phyloP scores from a whole-genome alignment of 2,797 vertebrate species.

The Clarias laeviceps region DNA sequence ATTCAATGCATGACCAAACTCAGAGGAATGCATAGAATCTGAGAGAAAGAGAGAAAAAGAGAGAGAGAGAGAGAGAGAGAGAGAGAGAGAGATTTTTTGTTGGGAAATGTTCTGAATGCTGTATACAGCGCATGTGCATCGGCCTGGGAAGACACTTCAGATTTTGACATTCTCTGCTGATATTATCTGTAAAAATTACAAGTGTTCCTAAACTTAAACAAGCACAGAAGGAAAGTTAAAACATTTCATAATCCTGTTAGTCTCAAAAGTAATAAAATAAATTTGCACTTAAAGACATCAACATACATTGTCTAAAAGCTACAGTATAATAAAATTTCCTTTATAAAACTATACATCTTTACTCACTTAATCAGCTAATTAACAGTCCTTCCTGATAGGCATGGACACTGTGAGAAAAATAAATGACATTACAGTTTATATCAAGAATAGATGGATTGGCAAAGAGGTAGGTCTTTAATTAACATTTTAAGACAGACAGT shows the following conservation, averaged over 20 bases:
- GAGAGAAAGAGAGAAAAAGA: slow-evolving; percentile 60
- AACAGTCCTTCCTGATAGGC: neutral
- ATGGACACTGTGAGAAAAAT: neutral
- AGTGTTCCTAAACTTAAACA: neutral
- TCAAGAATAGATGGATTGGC: neutral
- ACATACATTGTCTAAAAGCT: neutral
- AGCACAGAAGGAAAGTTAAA: neutral
- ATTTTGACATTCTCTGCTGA: slow-evolving; percentile 10
- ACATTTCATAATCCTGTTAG: neutral
- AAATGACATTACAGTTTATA: neutral
- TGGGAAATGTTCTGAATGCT: neutral
- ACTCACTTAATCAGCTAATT: neutral
- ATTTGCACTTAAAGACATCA: neutral
- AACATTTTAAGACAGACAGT: neutral
- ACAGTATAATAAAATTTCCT: neutral
- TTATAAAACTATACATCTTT: neutral
- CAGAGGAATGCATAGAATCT: slow-evolving; percentile 88
- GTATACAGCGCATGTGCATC: slow-evolving; percentile 48
- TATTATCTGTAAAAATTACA: slow-evolving; percentile 10
- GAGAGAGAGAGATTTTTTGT: slow-evolving; percentile 25
- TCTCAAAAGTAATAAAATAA: neutral
- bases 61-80: slow-evolving; percentile 43
- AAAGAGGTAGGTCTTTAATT: neutral
- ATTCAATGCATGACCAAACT: slow-evolving; percentile 84
- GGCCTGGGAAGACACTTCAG: neutral